Percentiles rank a stretch among this genome's conserved stretches.
These are phyloP conservation scores for Aplysia californica DNA, from an alignment of 1,140 invertebrate species.

Conservation along the genomic window DNA sequence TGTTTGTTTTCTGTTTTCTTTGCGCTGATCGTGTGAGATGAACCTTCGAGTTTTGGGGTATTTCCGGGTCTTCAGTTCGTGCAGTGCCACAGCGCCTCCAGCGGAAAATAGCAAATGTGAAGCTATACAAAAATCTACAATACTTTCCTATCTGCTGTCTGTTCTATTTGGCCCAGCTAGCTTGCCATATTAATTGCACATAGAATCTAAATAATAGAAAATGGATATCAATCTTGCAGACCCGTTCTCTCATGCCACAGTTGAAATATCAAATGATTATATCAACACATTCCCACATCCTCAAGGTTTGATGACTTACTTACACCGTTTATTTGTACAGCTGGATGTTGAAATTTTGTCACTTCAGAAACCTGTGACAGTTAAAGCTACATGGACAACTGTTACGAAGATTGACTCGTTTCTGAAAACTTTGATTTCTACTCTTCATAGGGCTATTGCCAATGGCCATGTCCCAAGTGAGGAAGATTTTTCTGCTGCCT, in stretches of 20 bases:
- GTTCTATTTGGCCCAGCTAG: too few species aligned
- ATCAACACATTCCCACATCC: conserved; percentile 27
- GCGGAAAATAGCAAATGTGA: too few species aligned
- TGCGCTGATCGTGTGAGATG: too few species aligned
- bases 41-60: too few species aligned
- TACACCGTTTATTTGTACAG: conserved; percentile 23
- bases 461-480: not conserved
- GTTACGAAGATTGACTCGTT: conserved; percentile 25
- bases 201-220: too few species aligned
- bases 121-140: too few species aligned
- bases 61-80: too few species aligned
- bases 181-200: too few species aligned
- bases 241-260: conserved; percentile 28
- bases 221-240: not conserved
- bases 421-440: conserved; percentile 29
- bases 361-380: conserved; percentile 5
- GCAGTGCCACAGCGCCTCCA: too few species aligned
- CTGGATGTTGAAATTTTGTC: conserved; percentile 24
- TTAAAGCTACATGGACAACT: conserved; percentile 34
- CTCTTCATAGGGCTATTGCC: conserved; percentile 3
- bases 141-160: too few species aligned
- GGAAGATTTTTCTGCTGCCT: conserved; percentile 4
- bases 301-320: conserved; percentile 25
- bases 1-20: too few species aligned
- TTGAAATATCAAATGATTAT: conserved; percentile 31